These are phyloP conservation scores for Megalurothrips usitatus DNA, from an alignment of 2,888 invertebrate species.

Conservation along the genomic window DNA sequence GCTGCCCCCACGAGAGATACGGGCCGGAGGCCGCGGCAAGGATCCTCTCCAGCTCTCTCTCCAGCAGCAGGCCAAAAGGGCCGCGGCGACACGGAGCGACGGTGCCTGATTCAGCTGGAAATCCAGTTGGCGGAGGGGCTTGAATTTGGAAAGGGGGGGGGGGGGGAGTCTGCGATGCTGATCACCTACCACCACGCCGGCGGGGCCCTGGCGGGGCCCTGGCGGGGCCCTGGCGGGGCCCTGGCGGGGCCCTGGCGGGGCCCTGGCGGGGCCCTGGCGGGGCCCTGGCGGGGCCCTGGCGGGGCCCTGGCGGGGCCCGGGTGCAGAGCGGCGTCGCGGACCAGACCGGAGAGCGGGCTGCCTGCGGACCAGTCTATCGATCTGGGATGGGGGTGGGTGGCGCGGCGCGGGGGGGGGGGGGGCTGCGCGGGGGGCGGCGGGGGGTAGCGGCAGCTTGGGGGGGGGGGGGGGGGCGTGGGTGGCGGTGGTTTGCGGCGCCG, in stretches of 20 bases:
- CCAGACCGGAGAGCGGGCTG: neutral
- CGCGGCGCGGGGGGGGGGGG: neutral
- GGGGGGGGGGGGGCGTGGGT: neutral
- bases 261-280: conserved; percentile 43
- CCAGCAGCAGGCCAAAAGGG: no score
- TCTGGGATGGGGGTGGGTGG: conserved; percentile 12
- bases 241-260: conserved; percentile 41
- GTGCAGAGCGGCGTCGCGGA: conserved; percentile 36
- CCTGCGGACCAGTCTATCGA: conserved; percentile 19
- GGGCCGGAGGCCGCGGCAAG: no score
- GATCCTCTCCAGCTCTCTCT: no score
- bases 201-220: conserved; percentile 39
- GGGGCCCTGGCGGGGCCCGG: conserved; percentile 45
- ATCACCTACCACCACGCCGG: conserved; percentile 41
- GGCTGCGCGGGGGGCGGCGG: neutral
- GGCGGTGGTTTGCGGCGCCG: neutral
- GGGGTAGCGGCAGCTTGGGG: neutral
- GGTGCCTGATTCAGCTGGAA: no score
- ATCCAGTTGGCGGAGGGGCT: no score
- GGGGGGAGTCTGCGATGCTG: no score
- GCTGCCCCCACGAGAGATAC: no score
- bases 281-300: conserved; percentile 43
- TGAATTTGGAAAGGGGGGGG: no score
- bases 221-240: conserved; percentile 40
- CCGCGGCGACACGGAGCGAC: no score